These are phyloP conservation scores for Trichopria drosophilae DNA, from an alignment of 2,888 invertebrate genomes.

Conservation along the genomic window DNA sequence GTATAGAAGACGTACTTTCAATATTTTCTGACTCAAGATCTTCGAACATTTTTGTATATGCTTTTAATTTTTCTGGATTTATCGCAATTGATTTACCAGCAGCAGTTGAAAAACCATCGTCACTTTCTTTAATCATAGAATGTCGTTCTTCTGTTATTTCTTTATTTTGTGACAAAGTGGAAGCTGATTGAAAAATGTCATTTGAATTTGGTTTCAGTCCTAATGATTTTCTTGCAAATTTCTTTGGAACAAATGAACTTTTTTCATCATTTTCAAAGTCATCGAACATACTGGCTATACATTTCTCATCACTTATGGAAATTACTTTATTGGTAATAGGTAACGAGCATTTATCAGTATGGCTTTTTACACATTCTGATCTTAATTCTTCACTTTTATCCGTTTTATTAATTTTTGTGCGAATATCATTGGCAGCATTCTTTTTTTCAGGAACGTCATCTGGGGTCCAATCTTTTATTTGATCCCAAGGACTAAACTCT, in stretches of 20 bases:
- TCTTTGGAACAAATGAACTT: not conserved
- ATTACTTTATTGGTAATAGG: too few relatives aligned
- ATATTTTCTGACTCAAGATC: constrained; percentile 22
- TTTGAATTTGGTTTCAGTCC: not conserved
- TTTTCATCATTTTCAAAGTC: constrained; percentile 1
- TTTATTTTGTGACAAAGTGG: not conserved
- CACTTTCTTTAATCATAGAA: not conserved
- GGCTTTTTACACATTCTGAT: not conserved
- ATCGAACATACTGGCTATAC: too few relatives aligned
- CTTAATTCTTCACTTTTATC: constrained; percentile 4
- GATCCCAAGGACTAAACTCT: too few relatives aligned
- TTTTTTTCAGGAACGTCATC: not conserved
- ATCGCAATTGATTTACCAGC: constrained; percentile 33
- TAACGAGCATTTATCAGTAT: too few relatives aligned
- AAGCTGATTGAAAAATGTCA: not conserved
- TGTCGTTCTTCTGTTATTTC: not conserved
- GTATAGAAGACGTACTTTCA: too few relatives aligned
- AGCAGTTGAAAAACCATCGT: constrained; percentile 37
- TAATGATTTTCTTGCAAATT: too few relatives aligned
- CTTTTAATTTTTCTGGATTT: constrained; percentile 29
- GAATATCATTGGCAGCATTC: not conserved
- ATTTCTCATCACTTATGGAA: too few relatives aligned
- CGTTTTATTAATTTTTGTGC: constrained; percentile 2
- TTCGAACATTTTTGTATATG: constrained; percentile 23
- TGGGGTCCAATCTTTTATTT: not conserved